Base-by-base conservation (phyloP, 2,797 vertebrate species). In the Enteromius paludinosus region DNA sequence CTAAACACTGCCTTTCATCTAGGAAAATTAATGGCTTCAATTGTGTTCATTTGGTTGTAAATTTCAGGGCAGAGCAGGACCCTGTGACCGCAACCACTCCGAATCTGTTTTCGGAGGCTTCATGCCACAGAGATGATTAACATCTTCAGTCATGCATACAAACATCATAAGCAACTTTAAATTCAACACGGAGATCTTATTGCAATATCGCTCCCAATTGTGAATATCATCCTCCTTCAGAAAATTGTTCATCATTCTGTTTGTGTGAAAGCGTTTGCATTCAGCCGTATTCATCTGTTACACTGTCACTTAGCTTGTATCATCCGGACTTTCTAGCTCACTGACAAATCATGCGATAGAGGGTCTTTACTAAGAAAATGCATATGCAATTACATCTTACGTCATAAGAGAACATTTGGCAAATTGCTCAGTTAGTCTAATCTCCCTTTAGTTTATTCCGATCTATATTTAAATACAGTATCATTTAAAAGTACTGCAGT, bases 1-100 rank as follows among this genome's bases (percentile, higher is more conserved):
- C 75, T 49, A 65, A 78, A 65, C 20, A 41, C 45, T 61, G 25
- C 14, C 62, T 74, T 74, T 68, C 81, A 76, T 75, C 12, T 12
- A 3, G 18, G 25, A 14, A 56, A 47, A 69, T 82, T 9, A 33
- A 66, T 75, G 71, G 62, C 62, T 41, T 28, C 45, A 54, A 8
- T 65, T 75, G 68, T 62, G 59, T 49, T 66, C 20, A 54, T 75
- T 15, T 65, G n/a, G 38, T 28, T 52, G 38, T 68, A 33, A 82
- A 41, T 65, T 82, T 7, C 30, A 66, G 61, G 11, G 59, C 70
- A 28, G 38, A 64, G 74, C 74, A 47, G 41, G 76, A 49, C 61
- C 61, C 43, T 33, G 61, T 65, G 20, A 76, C 38, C 8, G 0
- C 72, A 59, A 35, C 38, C n/a, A 23, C 33, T 41, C n/a, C 18